phyloP scores from a whole-genome alignment of 2,113 vertebrate genomes.

The Parus major region DNA sequence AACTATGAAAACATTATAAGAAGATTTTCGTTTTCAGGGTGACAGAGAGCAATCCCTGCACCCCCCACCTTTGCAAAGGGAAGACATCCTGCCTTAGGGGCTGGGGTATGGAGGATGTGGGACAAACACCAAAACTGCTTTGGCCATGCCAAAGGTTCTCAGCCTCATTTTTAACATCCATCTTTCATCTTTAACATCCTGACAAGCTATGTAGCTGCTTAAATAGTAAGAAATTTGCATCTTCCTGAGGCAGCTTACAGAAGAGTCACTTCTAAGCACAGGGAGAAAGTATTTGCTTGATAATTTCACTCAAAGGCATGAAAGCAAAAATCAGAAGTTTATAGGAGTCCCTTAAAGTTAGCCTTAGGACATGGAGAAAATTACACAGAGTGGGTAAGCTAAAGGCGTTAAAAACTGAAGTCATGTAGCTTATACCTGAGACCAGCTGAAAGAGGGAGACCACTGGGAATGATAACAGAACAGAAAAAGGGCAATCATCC shows the following conservation, averaged over 20 bases:
- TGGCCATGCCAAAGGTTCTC: neutral
- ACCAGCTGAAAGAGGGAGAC: neutral
- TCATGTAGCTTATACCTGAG: neutral
- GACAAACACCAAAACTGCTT: neutral
- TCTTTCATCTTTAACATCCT: neutral
- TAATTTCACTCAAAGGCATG: neutral
- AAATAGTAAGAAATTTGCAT: neutral
- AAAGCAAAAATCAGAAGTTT: neutral
- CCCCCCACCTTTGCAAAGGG: neutral
- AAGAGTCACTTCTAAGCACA: fast-evolving
- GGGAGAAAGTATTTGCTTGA: neutral
- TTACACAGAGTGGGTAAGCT: neutral
- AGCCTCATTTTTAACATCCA: neutral
- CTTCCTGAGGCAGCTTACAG: neutral
- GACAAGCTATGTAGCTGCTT: fast-evolving
- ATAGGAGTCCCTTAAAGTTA: fast-evolving
- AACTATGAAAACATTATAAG: too few relatives aligned
- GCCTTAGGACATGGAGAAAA: neutral
- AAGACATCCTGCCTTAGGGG: neutral
- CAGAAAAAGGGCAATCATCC: neutral
- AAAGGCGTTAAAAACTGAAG: neutral
- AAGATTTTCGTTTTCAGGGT: too few relatives aligned
- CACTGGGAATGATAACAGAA: neutral
- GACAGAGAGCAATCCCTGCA: neutral
- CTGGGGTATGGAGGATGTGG: neutral